phyloP scores from a whole-genome alignment of 2,888 invertebrate genomes.

The Melitaea athalia region DNA sequence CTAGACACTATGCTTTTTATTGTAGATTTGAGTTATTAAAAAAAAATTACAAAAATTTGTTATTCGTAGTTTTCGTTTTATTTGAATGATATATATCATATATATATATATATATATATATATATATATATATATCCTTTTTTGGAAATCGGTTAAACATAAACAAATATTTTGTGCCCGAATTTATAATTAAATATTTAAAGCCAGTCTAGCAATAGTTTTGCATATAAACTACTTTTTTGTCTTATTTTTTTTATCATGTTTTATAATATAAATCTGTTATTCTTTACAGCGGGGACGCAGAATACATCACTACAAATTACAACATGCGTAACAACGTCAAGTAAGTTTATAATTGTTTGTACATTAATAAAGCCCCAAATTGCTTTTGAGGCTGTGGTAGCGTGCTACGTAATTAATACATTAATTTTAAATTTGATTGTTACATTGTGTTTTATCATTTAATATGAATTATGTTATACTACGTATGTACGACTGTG shows the following conservation, averaged over 20 bases:
- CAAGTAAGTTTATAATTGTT: constrained; percentile 61
- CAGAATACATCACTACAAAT: constrained; percentile 68
- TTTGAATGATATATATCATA: no score
- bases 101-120: no score
- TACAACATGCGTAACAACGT: constrained; percentile 75
- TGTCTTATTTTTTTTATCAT: not conserved
- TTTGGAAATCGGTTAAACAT: no score
- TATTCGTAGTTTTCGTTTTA: no score
- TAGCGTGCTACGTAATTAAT: not conserved
- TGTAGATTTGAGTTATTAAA: no score
- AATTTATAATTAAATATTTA: no score
- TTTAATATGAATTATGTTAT: not conserved
- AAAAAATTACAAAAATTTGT: no score
- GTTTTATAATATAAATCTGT: constrained; percentile 1
- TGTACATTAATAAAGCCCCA: constrained; percentile 8
- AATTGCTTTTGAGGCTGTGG: not conserved
- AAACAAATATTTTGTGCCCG: no score
- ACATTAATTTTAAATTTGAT: not conserved
- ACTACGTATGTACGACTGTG: not conserved
- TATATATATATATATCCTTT: no score
- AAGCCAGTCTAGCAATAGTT: no score
- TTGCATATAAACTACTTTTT: not conserved
- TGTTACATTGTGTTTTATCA: not conserved
- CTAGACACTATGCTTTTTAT: no score
- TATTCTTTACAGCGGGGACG: constrained; percentile 70